Evolutionary conservation across 2,888 invertebrate species (phyloP).

Genomic region (Abrostola triplasia): DNA sequence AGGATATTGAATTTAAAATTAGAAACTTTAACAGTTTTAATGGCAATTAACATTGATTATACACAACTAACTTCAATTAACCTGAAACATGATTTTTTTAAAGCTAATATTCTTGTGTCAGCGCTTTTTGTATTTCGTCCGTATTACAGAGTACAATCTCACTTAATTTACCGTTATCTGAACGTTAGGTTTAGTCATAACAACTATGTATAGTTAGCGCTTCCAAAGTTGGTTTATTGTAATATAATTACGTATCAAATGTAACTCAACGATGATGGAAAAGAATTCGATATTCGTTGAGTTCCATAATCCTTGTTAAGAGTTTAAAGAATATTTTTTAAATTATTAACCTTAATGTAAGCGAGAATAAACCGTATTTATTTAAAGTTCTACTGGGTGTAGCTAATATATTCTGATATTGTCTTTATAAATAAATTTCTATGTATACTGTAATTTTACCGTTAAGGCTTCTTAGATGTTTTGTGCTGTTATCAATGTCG

Average conservation of each 20-base stretch:
- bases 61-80: neutral
- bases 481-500: constrained; percentile 61
- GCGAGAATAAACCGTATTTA: constrained; percentile 60
- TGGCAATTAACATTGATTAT: neutral
- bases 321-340: constrained; percentile 43
- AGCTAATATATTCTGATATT: constrained; percentile 72
- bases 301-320: constrained; percentile 43
- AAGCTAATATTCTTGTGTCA: constrained; percentile 24
- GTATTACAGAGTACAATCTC: constrained; percentile 37
- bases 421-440: constrained; percentile 64
- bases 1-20: too few species aligned
- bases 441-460: constrained; percentile 62
- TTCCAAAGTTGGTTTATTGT: constrained; percentile 60
- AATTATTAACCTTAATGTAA: constrained; percentile 45
- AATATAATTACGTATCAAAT: constrained; percentile 37
- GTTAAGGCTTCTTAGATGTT: constrained; percentile 67
- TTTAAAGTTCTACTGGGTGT: constrained; percentile 65
- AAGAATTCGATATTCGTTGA: constrained; percentile 30
- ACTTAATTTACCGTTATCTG: constrained; percentile 21
- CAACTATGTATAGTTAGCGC: constrained; percentile 56
- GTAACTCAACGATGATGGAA: constrained; percentile 20
- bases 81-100: neutral
- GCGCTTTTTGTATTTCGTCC: constrained; percentile 57
- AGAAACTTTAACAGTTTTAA: too few species aligned
- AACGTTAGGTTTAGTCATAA: constrained; percentile 36